Evolutionary conservation across 1,140 invertebrate genomes (phyloP).

Genomic region (Halesus radiatus): DNA sequence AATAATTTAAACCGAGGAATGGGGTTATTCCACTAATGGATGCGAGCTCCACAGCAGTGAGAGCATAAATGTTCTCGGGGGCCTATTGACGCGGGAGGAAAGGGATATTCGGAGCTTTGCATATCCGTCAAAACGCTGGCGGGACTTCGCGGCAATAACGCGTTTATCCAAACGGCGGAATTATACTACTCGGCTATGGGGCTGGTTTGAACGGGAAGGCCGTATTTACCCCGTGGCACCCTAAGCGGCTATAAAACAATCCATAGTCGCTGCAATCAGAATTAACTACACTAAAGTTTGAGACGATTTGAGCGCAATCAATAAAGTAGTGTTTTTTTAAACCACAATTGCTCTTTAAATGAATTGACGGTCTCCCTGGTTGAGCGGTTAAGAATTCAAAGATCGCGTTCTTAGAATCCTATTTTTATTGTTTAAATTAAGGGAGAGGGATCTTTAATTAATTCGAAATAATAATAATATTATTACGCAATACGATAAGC

Average conservation of each 20-base stretch:
- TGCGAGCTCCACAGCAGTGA: not conserved
- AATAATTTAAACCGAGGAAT: not conserved
- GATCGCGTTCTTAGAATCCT: too few relatives aligned
- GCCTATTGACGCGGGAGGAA: not conserved
- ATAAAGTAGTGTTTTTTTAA: too few relatives aligned
- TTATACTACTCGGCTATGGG: conserved; percentile 51
- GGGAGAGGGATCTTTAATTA: too few relatives aligned
- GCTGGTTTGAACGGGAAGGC: too few relatives aligned
- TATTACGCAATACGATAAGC: too few relatives aligned
- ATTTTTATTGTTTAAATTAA: too few relatives aligned
- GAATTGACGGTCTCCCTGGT: too few relatives aligned
- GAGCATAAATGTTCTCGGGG: conserved; percentile 19
- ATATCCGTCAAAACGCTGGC: conserved; percentile 14
- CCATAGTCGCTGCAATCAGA: not conserved
- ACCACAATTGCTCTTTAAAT: too few relatives aligned
- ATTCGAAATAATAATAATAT: too few relatives aligned
- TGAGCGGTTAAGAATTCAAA: too few relatives aligned
- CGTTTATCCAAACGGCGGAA: conserved; percentile 56
- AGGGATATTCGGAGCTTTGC: conserved; percentile 19
- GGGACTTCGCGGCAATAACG: conserved; percentile 18
- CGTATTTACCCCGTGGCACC: not conserved
- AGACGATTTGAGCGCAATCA: too few relatives aligned
- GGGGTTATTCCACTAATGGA: conserved; percentile 2
- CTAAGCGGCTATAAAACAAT: conserved; percentile 51
- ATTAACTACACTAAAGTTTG: too few relatives aligned